Conservation (phyloP, 1,140 invertebrate species). For the Leptonema lineaticorne region DNA sequence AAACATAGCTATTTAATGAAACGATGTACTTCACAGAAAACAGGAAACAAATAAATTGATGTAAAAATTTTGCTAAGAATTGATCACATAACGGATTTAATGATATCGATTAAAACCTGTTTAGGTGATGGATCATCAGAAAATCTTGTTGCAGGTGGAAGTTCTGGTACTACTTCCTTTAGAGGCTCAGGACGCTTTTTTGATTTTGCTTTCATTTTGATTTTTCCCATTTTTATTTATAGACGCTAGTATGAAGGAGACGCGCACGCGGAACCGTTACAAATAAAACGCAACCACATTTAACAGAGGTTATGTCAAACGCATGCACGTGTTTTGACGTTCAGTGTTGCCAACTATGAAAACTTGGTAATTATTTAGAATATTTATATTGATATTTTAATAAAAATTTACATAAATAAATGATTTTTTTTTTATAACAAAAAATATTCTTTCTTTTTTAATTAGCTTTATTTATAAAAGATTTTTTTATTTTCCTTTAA, state of each 20-base stretch:
- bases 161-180: slow-evolving; percentile 33
- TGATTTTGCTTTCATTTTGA: slow-evolving; percentile 27
- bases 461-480: too few species aligned
- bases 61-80: too few species aligned
- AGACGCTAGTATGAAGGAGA: background rate
- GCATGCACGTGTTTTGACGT: background rate
- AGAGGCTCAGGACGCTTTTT: slow-evolving; percentile 3
- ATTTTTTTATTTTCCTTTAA: too few species aligned
- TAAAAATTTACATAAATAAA: too few species aligned
- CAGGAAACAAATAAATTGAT: too few species aligned
- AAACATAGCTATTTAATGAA: too few species aligned
- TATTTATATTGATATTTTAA: background rate
- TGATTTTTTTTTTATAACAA: too few species aligned
- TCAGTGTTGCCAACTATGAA: slow-evolving; percentile 1
- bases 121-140: slow-evolving; percentile 54
- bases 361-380: background rate
- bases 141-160: slow-evolving; percentile 46
- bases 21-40: too few species aligned
- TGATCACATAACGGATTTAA: too few species aligned
- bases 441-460: too few species aligned
- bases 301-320: background rate
- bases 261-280: background rate
- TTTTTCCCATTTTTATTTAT: slow-evolving; percentile 32
- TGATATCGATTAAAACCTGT: slow-evolving; percentile 20
- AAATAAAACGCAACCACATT: background rate